These are phyloP conservation scores for Manis javanica DNA, from an alignment of 2,797 vertebrate genomes.

Conservation along the genomic window DNA sequence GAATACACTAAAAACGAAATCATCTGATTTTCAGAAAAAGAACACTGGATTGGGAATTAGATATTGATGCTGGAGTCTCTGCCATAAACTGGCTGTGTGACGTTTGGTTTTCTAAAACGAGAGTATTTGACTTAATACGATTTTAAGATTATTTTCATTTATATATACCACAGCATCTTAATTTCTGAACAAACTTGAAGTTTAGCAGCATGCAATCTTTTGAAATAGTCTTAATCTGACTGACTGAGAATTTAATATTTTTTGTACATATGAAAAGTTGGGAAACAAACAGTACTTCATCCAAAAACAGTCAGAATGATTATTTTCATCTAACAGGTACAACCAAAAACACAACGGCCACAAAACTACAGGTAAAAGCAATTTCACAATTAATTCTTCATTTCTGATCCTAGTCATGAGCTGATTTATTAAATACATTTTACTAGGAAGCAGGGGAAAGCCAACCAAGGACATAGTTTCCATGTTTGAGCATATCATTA, in stretches of 20 bases:
- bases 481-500: neutral
- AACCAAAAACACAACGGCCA: neutral
- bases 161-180: neutral
- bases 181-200: constrained; percentile 19
- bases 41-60: neutral
- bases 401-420: neutral
- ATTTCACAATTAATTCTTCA: neutral
- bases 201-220: neutral
- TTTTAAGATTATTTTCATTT: neutral
- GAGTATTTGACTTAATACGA: neutral
- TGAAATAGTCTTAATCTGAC: constrained; percentile 20
- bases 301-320: neutral
- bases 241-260: neutral
- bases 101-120: constrained; percentile 30
- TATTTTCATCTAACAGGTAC: neutral
- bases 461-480: neutral
- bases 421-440: neutral
- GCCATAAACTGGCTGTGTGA: constrained; percentile 30
- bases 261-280: neutral
- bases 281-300: constrained; percentile 23
- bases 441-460: neutral
- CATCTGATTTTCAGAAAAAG: constrained; percentile 43
- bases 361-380: neutral
- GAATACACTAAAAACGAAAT: constrained; percentile 54
- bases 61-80: neutral